Conservation (phyloP, 2,888 invertebrate species). For the Archips xylosteana region DNA sequence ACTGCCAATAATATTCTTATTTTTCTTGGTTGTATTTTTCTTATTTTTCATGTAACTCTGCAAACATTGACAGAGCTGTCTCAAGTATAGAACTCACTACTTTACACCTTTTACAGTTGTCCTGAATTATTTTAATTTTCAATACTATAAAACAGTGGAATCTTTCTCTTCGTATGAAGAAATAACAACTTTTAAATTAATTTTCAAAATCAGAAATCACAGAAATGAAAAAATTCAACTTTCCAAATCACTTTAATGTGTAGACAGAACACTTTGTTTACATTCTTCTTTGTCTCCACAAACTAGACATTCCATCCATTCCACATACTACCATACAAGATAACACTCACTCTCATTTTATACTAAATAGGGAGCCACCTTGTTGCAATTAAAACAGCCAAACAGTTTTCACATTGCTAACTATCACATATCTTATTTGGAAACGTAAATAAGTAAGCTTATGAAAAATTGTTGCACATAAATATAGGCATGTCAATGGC, state of each 20-base stretch:
- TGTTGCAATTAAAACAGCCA: neutral
- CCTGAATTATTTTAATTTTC: neutral
- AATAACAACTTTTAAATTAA: neutral
- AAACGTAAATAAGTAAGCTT: neutral
- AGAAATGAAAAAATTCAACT: neutral
- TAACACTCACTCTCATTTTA: neutral
- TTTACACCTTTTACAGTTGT: neutral
- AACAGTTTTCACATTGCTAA: neutral
- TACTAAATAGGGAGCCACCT: neutral
- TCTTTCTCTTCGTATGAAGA: too few species aligned
- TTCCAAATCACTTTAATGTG: neutral
- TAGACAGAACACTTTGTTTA: slow-evolving; percentile 26
- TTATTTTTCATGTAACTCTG: neutral
- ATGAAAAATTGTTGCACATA: neutral
- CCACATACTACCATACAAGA: neutral
- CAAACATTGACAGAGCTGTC: too few species aligned
- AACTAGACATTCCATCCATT: slow-evolving; percentile 23
- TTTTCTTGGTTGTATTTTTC: too few species aligned
- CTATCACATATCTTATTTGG: neutral
- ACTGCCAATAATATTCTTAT: too few species aligned
- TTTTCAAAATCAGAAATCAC: neutral
- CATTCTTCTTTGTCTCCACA: slow-evolving; percentile 31
- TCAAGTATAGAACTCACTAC: too few species aligned
- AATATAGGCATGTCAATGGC: neutral
- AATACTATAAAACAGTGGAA: too few species aligned